These are phyloP conservation scores for Parapsyche elsis DNA, from an alignment of 1,140 invertebrate species.

Conservation along the genomic window DNA sequence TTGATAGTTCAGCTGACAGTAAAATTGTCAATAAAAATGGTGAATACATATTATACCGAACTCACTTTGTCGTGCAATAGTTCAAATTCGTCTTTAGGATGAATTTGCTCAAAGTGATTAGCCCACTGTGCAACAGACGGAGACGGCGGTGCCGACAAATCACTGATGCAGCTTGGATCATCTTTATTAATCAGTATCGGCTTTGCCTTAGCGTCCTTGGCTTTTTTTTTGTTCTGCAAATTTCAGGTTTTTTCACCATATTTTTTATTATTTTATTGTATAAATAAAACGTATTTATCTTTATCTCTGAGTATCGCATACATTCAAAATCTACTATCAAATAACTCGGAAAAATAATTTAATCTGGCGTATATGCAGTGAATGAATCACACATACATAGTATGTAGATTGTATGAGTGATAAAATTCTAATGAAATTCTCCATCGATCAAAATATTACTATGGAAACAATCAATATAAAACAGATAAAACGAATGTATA, in stretches of 20 bases:
- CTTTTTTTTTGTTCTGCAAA: slow-evolving; percentile 67
- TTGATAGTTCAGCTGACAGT: background rate
- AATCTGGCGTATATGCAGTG: too few species aligned
- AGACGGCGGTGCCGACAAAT: slow-evolving; percentile 60
- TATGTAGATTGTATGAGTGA: too few species aligned
- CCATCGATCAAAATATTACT: too few species aligned
- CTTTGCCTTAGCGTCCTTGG: slow-evolving; percentile 67
- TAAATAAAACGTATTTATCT: too few species aligned
- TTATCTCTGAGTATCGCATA: too few species aligned
- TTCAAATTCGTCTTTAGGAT: slow-evolving; percentile 84
- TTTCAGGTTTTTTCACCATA: slow-evolving; percentile 18
- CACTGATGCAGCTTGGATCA: slow-evolving; percentile 67
- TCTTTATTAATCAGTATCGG: slow-evolving; percentile 68
- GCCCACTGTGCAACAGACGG: slow-evolving; percentile 56
- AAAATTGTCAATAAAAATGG: background rate
- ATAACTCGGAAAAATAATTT: too few species aligned
- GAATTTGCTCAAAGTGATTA: slow-evolving; percentile 83
- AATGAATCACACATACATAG: too few species aligned
- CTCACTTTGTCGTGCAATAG: slow-evolving; percentile 69
- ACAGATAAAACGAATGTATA: background rate
- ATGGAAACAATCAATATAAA: background rate
- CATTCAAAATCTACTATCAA: too few species aligned
- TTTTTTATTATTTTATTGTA: too few species aligned
- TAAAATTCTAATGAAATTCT: too few species aligned
- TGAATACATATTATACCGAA: background rate